Base-by-base conservation (phyloP, 1,140 invertebrate genomes). In the Halesus radiatus region DNA sequence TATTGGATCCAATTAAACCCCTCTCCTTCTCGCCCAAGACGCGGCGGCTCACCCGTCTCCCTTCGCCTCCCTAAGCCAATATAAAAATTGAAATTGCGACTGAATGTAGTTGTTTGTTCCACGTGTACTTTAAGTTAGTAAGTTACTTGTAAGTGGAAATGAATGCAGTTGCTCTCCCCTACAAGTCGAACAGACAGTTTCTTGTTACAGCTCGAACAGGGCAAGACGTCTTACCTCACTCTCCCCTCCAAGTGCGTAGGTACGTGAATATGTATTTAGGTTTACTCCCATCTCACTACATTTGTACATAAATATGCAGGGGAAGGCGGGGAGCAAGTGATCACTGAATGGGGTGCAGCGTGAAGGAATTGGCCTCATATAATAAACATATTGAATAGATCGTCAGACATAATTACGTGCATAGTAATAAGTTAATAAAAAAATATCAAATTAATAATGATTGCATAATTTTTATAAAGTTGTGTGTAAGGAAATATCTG, bases 21-120 rank as follows among this genome's bases (percentile, higher is more conserved):
- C 53, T 74, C 72, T 58, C 72, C 56, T 72, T 72, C 68, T 74
- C 50, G 23, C 72, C 3, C 16, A 18, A 53, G 8, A 15, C 22
- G 52, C 20, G 20, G 52, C 13, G n/a, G 15, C 53, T 37, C 29
- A 52, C 50, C 18, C 52, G n/a, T 74, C 72, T 32, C 72, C 53
- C 20, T 29, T 53, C n/a, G 37, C 5, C 68, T 7, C 72, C 72
- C 53, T 32, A 23, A 74, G 72, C 72, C 53, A 58, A 74, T 74
- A 74, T 74, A 74, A 56, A 74, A 74, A 56, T 58, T 45, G 72
- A 26, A 74, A 74, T 74, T 58, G 72, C 72, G 26, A 29, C 52
- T 52, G 68, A 22, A 50, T 50, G 45, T 72, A 72, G 18, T 6
- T 26, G 68, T 13, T 20, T 3, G 37, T 72, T 22, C 50, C n/a